A percentile compares a stretch with the other conserved stretches of the same genome.
These are phyloP conservation scores for Megalopta genalis DNA, from an alignment of 1,140 invertebrate genomes.

Conservation along the genomic window DNA sequence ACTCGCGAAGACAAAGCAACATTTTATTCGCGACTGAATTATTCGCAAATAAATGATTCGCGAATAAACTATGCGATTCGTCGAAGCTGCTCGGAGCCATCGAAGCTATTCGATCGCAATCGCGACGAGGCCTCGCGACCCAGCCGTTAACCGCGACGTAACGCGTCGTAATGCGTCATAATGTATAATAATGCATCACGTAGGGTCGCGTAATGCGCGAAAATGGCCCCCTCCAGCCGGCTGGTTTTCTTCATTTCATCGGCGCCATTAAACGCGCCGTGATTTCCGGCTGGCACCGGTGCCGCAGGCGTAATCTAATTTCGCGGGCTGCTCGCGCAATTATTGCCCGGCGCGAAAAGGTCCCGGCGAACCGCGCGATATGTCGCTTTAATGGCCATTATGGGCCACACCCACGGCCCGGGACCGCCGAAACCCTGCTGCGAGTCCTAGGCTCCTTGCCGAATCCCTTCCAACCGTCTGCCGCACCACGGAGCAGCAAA, in stretches of 20 bases:
- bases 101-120: background rate
- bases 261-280: conserved; percentile 50
- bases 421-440: background rate
- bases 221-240: conserved; percentile 44
- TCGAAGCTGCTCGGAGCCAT: too few relatives aligned
- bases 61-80: too few relatives aligned
- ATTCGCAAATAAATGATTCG: too few relatives aligned
- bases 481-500: too few relatives aligned
- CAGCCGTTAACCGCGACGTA: conserved; percentile 43
- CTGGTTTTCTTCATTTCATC: conserved; percentile 59
- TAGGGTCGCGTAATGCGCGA: conserved; percentile 51
- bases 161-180: conserved; percentile 58
- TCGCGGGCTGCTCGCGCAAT: conserved; percentile 46
- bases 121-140: conserved; percentile 10
- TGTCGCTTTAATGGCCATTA: conserved; percentile 27
- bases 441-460: background rate
- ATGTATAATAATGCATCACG: conserved; percentile 62
- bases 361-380: conserved; percentile 28
- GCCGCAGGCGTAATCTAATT: conserved; percentile 54
- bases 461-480: too few relatives aligned
- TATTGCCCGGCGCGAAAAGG: conserved; percentile 38
- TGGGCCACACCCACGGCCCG: background rate
- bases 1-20: too few relatives aligned
- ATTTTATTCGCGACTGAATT: too few relatives aligned
- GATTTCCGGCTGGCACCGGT: conserved; percentile 49